Conservation (phyloP, 2,888 invertebrate genomes). For the Scaptomyza tumidula region DNA sequence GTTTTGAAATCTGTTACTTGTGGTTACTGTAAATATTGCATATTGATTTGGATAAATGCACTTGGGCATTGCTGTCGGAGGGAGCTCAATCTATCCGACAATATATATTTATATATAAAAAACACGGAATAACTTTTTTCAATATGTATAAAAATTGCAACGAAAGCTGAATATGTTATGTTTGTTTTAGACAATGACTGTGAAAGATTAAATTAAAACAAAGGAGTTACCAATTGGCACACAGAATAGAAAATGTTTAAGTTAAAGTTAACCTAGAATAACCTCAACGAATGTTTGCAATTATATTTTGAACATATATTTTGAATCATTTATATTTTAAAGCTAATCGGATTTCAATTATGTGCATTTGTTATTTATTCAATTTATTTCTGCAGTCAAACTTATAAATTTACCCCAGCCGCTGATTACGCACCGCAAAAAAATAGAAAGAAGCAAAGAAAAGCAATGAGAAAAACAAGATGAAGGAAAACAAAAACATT, state of each 20-base stretch:
- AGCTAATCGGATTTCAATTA: conserved; percentile 55
- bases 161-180: neutral
- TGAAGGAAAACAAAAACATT: conserved; percentile 61
- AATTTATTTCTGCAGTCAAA: conserved; percentile 65
- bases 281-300: conserved; percentile 6
- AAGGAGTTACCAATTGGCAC: no score
- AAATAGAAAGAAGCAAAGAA: conserved; percentile 13
- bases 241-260: neutral
- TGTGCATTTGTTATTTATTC: conserved; percentile 58
- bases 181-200: neutral
- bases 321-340: conserved; percentile 40
- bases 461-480: conserved; percentile 37
- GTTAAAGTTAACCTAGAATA: no score
- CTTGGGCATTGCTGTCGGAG: conserved; percentile 20
- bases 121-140: neutral
- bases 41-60: conserved; percentile 53
- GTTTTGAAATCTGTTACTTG: conserved; percentile 46
- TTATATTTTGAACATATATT: neutral
- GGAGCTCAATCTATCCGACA: neutral
- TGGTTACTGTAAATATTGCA: conserved; percentile 46
- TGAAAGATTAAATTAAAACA: neutral
- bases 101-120: neutral
- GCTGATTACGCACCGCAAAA: conserved; percentile 50
- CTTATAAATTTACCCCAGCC: conserved; percentile 48
- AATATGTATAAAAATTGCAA: neutral